Percentiles rank a stretch among this genome's conserved stretches.
Evolutionary conservation across 2,113 vertebrate genomes (phyloP).

Genomic region (Microcebus tavaratra): DNA sequence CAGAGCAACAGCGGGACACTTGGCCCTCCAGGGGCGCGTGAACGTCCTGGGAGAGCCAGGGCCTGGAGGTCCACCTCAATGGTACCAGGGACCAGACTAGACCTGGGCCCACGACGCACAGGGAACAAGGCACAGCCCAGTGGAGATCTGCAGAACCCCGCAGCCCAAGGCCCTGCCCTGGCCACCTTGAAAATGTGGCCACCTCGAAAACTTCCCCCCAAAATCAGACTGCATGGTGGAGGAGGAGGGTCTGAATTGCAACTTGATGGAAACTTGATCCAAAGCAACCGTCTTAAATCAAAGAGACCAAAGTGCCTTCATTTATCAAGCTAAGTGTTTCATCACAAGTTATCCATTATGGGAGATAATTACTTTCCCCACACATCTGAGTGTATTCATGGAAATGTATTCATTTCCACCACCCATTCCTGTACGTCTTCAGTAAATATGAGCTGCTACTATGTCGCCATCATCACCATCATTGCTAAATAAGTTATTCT

Average conservation of each 20-base stretch:
- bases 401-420: not conserved
- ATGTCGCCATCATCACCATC: not conserved
- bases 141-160: not conserved
- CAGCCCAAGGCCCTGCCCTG: too few relatives aligned
- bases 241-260: not conserved
- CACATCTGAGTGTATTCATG: not conserved
- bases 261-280: not conserved
- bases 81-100: not conserved
- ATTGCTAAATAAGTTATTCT: not conserved
- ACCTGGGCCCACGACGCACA: not conserved
- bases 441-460: not conserved
- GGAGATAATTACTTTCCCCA: not conserved
- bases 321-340: not conserved
- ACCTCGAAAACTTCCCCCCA: not conserved
- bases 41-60: not conserved
- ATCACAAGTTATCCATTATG: not conserved
- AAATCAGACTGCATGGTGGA: not conserved
- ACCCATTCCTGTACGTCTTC: not conserved
- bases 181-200: not conserved
- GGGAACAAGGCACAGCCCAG: not conserved
- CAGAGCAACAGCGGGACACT: not conserved
- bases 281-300: not conserved
- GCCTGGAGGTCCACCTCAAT: not conserved
- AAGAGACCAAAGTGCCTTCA: not conserved
- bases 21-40: too few relatives aligned